These are phyloP conservation scores for Petrocephalus microphthalmus DNA, from an alignment of 2,113 vertebrate species.

Conservation along the genomic window DNA sequence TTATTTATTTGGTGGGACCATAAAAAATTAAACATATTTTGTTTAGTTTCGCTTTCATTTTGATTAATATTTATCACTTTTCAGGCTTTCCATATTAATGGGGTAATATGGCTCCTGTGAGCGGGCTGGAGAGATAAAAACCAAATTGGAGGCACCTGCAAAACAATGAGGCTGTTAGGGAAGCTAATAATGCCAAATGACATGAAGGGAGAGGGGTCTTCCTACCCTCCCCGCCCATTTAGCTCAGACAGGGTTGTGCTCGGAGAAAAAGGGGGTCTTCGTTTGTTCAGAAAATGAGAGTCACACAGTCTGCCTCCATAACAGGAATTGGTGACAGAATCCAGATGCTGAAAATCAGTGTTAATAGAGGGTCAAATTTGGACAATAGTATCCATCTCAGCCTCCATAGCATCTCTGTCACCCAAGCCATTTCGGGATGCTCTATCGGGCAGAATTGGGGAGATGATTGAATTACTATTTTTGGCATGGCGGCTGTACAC, in stretches of 20 bases:
- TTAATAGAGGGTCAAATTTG: conserved; percentile 87
- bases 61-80: conserved; percentile 63
- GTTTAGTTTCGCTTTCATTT: conserved; percentile 45
- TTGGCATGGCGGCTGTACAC: conserved; percentile 64
- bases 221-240: conserved; percentile 59
- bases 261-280: conserved; percentile 52
- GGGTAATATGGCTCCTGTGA: conserved; percentile 24
- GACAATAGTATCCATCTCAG: conserved; percentile 88
- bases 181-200: conserved; percentile 58
- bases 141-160: conserved; percentile 79
- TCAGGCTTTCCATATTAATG: conserved; percentile 20
- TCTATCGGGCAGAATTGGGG: conserved; percentile 72
- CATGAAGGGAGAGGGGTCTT: conserved; percentile 49
- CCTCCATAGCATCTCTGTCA: conserved; percentile 78
- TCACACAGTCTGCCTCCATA: conserved; percentile 68
- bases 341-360: conserved; percentile 87
- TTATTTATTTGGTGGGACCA: conserved; percentile 54
- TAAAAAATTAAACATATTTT: conserved; percentile 17
- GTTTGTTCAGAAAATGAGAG: conserved; percentile 72
- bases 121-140: conserved; percentile 60
- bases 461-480: conserved; percentile 75
- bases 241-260: conserved; percentile 50
- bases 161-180: conserved; percentile 66
- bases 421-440: conserved; percentile 68
- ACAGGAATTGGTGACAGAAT: conserved; percentile 72